These are phyloP conservation scores for Tachyglossus aculeatus DNA, from an alignment of 2,797 vertebrate genomes.

Conservation along the genomic window DNA sequence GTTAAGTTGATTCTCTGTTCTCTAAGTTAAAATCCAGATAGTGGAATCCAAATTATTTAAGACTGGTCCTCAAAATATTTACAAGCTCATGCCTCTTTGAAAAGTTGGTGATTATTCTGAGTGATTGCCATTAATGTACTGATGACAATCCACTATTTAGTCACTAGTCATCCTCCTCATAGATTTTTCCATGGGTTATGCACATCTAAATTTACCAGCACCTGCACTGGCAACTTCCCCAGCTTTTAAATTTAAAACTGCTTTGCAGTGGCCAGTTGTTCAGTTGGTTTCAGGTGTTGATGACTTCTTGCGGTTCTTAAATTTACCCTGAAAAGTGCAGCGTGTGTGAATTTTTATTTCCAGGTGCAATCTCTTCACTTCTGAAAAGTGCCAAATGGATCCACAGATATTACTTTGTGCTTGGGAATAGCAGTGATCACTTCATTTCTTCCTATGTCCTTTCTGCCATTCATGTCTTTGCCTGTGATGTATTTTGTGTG, in stretches of 20 bases:
- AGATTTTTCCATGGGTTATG: background rate
- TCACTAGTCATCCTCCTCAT: background rate
- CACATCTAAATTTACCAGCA: background rate
- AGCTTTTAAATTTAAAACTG: background rate
- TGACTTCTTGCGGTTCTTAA: background rate
- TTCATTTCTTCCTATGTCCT: no score
- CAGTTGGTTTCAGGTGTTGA: background rate
- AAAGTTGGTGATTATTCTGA: background rate
- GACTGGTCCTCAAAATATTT: background rate
- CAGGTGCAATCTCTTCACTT: no score
- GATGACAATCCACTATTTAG: background rate
- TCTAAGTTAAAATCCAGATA: no score
- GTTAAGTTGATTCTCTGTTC: background rate
- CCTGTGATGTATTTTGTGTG: no score
- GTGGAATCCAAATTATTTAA: background rate
- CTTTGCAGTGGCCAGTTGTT: constrained; percentile 12
- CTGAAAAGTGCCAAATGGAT: no score
- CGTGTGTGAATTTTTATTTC: background rate
- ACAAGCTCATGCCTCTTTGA: background rate
- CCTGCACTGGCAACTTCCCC: background rate
- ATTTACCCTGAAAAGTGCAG: background rate
- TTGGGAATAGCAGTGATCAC: no score
- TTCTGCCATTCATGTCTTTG: no score
- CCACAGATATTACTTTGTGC: no score
- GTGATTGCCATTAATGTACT: background rate